Base-by-base conservation (phyloP, 2,797 vertebrate genomes). In the Myotis planiceps region DNA sequence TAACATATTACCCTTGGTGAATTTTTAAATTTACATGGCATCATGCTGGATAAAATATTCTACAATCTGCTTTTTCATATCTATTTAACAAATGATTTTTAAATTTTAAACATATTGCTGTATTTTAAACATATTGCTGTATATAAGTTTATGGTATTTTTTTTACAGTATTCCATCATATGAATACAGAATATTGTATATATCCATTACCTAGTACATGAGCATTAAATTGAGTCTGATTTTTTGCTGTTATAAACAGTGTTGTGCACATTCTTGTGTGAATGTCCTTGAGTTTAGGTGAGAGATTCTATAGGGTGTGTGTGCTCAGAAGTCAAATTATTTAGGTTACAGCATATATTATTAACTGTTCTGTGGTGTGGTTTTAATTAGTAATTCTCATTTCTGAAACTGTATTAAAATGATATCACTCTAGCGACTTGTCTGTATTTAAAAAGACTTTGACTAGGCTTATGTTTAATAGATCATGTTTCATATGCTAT, bases 1-100 rank as follows among this genome's bases (percentile, higher is more conserved):
- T 88, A 83, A 37, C 12, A 53, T 51, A 65, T 32, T 63, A 65
- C 58, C 66, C 32, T 32, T 66, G 63, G n/a, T 66, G 39, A 86
- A 58, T 68, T 78, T 92, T 90, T 88, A 55, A 78, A 90, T 69
- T 90, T 94, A 78, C 95, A 42, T 87, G 68, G 13, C 14, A 37
- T 63, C 23, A 47, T 66, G 63, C 23, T 71, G 6, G 87, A 58
- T 74, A 80, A 60, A 92, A 72, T 53, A 12, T 76, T 69, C 29
- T 69, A 9, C 16, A 66, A 27, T 15, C 66, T 83, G 15, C 21
- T 51, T 93, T 89, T 82, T 79, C 47, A 29, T 89, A 65, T 63
- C 45, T 80, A 34, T n/a, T 92, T 94, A 83, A 58, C 6, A 47
- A 86, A 42, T 78, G 16, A 63, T 93, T 92, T 89, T 79, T 34